Conservation (phyloP, 2,797 vertebrate genomes). For the Austrolebias charrua region DNA sequence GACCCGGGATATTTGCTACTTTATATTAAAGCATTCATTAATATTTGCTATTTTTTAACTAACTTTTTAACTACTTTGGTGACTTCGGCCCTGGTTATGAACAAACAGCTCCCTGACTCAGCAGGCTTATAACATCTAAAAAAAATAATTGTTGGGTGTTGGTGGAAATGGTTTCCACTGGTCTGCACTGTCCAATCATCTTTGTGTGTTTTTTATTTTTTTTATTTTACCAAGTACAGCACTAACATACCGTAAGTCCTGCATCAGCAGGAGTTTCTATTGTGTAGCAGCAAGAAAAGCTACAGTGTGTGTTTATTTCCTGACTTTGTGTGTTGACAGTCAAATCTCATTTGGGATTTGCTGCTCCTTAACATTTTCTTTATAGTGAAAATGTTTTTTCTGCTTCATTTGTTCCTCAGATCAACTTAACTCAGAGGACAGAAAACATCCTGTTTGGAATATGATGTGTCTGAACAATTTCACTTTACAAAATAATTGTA, state of each 20-base stretch:
- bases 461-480: no score
- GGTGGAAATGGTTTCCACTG: constrained; percentile 3
- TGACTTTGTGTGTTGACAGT: constrained; percentile 39
- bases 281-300: constrained; percentile 13
- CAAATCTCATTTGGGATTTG: constrained; percentile 13
- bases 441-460: neutral
- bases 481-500: neutral
- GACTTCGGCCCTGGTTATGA: no score
- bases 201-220: constrained; percentile 8
- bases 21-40: no score
- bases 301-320: constrained; percentile 16
- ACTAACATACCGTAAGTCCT: constrained; percentile 20
- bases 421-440: neutral
- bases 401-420: neutral
- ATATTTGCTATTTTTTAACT: no score
- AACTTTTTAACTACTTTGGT: no score
- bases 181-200: constrained; percentile 1
- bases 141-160: constrained; percentile 4
- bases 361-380: constrained; percentile 12
- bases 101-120: no score
- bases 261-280: constrained; percentile 22
- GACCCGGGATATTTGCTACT: no score
- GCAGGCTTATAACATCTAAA: neutral
- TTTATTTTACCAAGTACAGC: constrained; percentile 12
- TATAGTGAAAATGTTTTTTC: constrained; percentile 1